Conservation (phyloP, 2,888 invertebrate genomes). For the Cryptosula pallasiana region DNA sequence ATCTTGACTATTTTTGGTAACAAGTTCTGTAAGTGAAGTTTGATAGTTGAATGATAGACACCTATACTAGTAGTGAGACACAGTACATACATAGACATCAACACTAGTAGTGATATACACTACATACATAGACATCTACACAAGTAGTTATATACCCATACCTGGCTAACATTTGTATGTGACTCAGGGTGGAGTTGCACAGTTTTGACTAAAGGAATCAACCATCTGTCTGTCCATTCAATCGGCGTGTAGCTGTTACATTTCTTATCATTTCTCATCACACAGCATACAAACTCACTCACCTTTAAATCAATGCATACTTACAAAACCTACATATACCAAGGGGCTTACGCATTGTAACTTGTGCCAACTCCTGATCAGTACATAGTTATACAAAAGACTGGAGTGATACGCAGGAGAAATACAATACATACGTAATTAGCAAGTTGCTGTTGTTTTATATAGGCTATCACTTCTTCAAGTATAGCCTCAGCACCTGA, state of each 20-base stretch:
- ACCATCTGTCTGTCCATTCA: slow-evolving; percentile 4
- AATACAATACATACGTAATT: slow-evolving; percentile 17
- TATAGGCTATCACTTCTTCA: not conserved
- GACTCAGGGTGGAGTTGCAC: not conserved
- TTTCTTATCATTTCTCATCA: not conserved
- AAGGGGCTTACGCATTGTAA: too few relatives aligned
- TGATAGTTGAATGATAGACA: too few relatives aligned
- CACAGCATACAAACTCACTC: slow-evolving; percentile 15
- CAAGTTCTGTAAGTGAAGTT: not conserved
- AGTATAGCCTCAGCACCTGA: not conserved
- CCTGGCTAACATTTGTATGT: not conserved
- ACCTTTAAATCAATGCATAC: not conserved
- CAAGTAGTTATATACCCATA: too few relatives aligned
- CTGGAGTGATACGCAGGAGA: too few relatives aligned
- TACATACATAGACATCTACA: too few relatives aligned
- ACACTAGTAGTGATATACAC: too few relatives aligned
- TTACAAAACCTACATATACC: too few relatives aligned
- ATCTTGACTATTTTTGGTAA: slow-evolving; percentile 11
- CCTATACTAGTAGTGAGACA: too few relatives aligned
- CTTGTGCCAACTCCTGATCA: too few relatives aligned
- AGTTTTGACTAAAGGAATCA: not conserved
- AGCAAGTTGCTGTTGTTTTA: not conserved
- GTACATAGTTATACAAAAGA: not conserved
- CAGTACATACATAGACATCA: too few relatives aligned
- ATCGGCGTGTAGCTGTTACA: not conserved